Conservation (phyloP, 2,797 vertebrate species). For the Poeciliopsis infans region DNA sequence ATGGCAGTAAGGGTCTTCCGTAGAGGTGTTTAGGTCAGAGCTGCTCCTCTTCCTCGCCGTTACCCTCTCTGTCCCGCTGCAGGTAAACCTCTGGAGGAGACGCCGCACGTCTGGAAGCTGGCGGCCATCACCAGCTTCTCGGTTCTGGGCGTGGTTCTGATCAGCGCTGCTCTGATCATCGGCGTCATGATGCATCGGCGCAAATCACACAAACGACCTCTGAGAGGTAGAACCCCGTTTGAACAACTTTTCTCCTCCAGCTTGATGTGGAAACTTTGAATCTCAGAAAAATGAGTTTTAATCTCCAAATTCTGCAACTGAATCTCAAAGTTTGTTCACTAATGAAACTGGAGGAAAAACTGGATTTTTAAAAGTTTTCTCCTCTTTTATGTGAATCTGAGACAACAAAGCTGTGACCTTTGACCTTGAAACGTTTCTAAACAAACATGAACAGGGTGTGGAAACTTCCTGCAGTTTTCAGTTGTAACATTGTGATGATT, state of each 20-base stretch:
- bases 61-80: neutral
- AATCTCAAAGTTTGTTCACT: too few relatives aligned
- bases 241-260: neutral
- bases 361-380: too few relatives aligned
- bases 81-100: conserved; percentile 69
- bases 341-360: too few relatives aligned
- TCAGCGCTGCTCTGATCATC: conserved; percentile 79
- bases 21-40: too few relatives aligned
- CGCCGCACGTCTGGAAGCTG: conserved; percentile 76
- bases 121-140: conserved; percentile 85
- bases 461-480: neutral
- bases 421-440: neutral
- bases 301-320: too few relatives aligned
- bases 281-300: too few relatives aligned
- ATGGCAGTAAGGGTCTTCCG: too few relatives aligned
- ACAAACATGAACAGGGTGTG: neutral
- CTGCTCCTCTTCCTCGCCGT: neutral
- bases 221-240: conserved; percentile 76
- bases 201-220: conserved; percentile 77
- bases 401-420: neutral
- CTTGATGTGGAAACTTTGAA: neutral
- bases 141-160: conserved; percentile 79
- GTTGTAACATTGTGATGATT: neutral
- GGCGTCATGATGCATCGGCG: conserved; percentile 82
- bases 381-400: too few relatives aligned